Evolutionary conservation across 1,140 invertebrate genomes (phyloP).

Genomic region (Aphidius gifuensis): DNA sequence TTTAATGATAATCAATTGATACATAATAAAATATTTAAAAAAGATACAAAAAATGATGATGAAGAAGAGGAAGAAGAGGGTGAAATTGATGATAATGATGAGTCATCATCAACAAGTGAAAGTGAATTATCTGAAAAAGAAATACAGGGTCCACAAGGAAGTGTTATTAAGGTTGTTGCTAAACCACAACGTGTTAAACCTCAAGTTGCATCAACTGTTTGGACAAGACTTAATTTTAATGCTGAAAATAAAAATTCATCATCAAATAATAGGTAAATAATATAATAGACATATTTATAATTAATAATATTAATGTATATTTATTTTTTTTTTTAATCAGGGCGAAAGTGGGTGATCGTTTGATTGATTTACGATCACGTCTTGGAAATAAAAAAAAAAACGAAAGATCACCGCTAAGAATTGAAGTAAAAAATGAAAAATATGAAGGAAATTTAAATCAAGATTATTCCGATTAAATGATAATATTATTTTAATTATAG

Average conservation of each 20-base stretch:
- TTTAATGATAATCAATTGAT: slow-evolving; percentile 2
- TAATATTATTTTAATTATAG: neutral
- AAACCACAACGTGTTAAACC: slow-evolving; percentile 40
- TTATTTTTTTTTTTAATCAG: too few relatives aligned
- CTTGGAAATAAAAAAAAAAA: slow-evolving; percentile 42
- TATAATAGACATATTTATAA: neutral
- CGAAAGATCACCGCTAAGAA: slow-evolving; percentile 45
- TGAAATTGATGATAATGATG: slow-evolving; percentile 16
- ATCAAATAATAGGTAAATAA: slow-evolving; percentile 29
- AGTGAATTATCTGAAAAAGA: slow-evolving; percentile 47
- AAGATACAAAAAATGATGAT: too few relatives aligned
- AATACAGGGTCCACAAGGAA: slow-evolving; percentile 49
- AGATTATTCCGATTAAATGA: slow-evolving; percentile 27
- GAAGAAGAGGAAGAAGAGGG: slow-evolving; percentile 21
- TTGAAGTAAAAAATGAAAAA: slow-evolving; percentile 51
- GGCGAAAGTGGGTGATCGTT: neutral
- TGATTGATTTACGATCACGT: slow-evolving; percentile 43
- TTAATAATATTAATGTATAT: too few relatives aligned
- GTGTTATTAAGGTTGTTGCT: slow-evolving; percentile 50
- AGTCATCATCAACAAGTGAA: slow-evolving; percentile 21
- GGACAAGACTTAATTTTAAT: slow-evolving; percentile 57
- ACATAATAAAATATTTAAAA: too few relatives aligned
- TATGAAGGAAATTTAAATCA: slow-evolving; percentile 36
- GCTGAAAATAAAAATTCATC: slow-evolving; percentile 25
- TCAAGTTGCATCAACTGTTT: slow-evolving; percentile 55